phyloP scores from a whole-genome alignment of 1,140 invertebrate genomes.

The Sarcophaga peregrina region DNA sequence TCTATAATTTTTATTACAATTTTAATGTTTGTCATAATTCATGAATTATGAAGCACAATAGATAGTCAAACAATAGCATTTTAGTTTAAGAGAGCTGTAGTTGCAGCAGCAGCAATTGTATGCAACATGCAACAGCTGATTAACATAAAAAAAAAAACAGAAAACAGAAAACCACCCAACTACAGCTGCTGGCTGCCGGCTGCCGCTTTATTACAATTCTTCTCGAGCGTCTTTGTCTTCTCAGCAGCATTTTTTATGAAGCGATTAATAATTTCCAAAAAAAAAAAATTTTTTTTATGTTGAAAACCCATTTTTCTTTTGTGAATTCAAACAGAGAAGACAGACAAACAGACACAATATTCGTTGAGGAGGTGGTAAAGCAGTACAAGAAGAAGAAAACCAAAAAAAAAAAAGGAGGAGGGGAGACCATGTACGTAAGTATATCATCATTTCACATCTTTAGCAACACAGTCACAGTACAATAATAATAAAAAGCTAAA shows the following conservation, averaged over 20 bases:
- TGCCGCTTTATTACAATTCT: too few species aligned
- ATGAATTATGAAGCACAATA: neutral
- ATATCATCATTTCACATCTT: conserved; percentile 10
- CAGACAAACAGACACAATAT: too few species aligned
- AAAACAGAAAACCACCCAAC: too few species aligned
- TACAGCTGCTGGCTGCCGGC: too few species aligned
- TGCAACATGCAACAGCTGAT: conserved; percentile 26
- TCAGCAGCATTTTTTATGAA: neutral
- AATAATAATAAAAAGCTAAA: too few species aligned
- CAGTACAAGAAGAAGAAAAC: too few species aligned
- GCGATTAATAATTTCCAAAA: neutral
- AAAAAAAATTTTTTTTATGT: too few species aligned
- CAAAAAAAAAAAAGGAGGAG: too few species aligned
- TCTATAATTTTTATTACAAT: neutral
- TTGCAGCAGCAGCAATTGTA: neutral
- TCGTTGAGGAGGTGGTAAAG: too few species aligned
- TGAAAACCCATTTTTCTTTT: neutral
- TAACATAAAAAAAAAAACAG: neutral
- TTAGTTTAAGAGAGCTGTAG: neutral
- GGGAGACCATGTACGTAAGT: neutral
- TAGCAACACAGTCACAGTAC: neutral
- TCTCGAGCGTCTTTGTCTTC: too few species aligned
- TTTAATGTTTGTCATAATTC: conserved; percentile 23
- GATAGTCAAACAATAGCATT: neutral
- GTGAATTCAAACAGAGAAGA: neutral